Percentiles rank a stretch among this genome's conserved stretches.
Evolutionary conservation across 2,888 invertebrate species (phyloP).

Genomic region (Drosophila dives): DNA sequence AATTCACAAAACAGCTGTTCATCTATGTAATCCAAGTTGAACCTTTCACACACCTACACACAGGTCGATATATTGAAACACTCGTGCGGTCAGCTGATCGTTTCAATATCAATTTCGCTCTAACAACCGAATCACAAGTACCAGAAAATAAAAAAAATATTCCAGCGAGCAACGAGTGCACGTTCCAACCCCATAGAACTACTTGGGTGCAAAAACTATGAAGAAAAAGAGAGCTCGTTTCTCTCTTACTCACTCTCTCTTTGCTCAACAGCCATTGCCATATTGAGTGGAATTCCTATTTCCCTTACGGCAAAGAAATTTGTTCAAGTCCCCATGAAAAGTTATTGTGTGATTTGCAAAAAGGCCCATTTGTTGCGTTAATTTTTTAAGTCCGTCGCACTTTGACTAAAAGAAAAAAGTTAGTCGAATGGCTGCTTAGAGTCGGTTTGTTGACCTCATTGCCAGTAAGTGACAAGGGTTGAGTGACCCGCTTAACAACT

Average conservation of each 20-base stretch:
- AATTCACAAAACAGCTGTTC: constrained; percentile 48
- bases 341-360: background rate
- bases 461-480: constrained; percentile 55
- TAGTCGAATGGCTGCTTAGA: constrained; percentile 10
- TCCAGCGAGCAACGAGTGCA: constrained; percentile 24
- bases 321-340: constrained; percentile 1
- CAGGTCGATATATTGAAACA: constrained; percentile 6
- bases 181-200: constrained; percentile 45
- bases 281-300: constrained; percentile 62
- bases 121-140: constrained; percentile 42
- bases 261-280: constrained; percentile 35
- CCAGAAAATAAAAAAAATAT: constrained; percentile 18
- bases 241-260: constrained; percentile 14
- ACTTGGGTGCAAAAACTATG: constrained; percentile 2
- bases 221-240: constrained; percentile 7
- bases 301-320: constrained; percentile 3
- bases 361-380: background rate
- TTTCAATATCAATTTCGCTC: constrained; percentile 45
- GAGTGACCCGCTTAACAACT: constrained; percentile 67
- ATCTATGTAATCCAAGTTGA: constrained; percentile 27
- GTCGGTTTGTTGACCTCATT: constrained; percentile 80
- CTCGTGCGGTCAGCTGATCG: constrained; percentile 71
- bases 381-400: constrained; percentile 9
- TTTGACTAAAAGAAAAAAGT: constrained; percentile 12
- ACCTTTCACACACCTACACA: constrained; percentile 9